Evolutionary conservation across 2,888 invertebrate genomes (phyloP), one percentile per base, ranked within the genome.

Genomic region (Pollenia amentaria): DNA sequence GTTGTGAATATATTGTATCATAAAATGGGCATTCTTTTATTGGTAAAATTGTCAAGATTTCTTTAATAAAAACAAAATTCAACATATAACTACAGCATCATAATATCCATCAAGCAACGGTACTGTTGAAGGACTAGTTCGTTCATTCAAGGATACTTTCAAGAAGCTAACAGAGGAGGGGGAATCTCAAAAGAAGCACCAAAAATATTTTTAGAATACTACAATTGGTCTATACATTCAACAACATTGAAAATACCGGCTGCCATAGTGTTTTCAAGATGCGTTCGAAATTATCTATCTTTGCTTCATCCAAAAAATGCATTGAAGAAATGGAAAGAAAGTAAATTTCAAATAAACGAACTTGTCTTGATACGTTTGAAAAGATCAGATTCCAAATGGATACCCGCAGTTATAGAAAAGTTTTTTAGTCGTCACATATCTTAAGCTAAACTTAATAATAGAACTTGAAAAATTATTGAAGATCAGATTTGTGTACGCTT

Each of bases 201-300:
- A 16, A 62, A n/a, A 62, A 1, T 62, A 62, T 62, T 62, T 62
- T n/a, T 60, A 60, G 2, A 11, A 60, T 29, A 12, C 57, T 60
- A 60, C 29, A 60, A 60, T 38, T 60, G 57, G 62, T 40, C 62
- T 40, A 40, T 42, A 4, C 62, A 62, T 62, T 62, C 62, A 40
- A 42, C 42, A 38, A 40, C 62, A 40, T n/a, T 62, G n/a, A 62
- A 62, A 62, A 62, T 62, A 55, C 55, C 55, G 3, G 55, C 55
- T 21, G 55, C 16, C 16, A 21, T 55, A 8, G 18, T 55, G 55
- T 62, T 62, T 42, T 62, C 62, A 42, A 60, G 29, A 60, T 1
- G 21, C 11, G 29, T 60, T 38, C 57, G 57, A 60, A 60, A 6
- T 60, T 8, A 60, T 29, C 14, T 60, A 12, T 60, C 29, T 29